phyloP scores from a whole-genome alignment of 2,797 vertebrate species.

The Vespertilio murinus region DNA sequence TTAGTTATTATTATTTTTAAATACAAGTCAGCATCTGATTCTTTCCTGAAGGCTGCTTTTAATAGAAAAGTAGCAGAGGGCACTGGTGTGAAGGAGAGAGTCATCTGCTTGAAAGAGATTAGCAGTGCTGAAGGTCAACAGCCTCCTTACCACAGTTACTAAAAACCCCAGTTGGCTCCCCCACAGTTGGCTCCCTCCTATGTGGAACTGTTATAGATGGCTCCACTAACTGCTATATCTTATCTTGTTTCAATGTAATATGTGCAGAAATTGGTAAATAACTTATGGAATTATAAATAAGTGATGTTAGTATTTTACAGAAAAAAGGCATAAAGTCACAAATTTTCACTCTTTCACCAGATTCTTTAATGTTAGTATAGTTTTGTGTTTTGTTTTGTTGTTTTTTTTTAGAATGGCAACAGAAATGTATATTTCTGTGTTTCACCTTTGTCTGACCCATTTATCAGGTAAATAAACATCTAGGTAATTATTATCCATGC shows the following conservation, averaged over 20 bases:
- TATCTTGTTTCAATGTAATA: background rate
- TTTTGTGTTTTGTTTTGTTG: background rate
- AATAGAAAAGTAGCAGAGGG: background rate
- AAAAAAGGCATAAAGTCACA: background rate
- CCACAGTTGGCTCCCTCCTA: too few species aligned
- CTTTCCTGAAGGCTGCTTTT: background rate
- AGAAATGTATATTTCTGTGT: background rate
- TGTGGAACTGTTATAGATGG: background rate
- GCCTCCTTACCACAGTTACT: background rate
- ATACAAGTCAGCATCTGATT: background rate
- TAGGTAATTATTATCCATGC: background rate
- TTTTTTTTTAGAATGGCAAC: background rate
- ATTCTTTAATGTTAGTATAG: background rate
- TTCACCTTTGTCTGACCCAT: background rate
- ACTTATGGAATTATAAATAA: background rate
- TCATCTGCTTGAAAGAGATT: too few species aligned
- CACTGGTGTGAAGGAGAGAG: background rate
- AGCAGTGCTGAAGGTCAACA: background rate
- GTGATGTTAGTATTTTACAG: background rate
- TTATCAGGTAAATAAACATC: background rate
- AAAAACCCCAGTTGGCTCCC: background rate
- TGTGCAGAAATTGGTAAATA: background rate
- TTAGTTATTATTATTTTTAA: background rate
- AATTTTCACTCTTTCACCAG: background rate
- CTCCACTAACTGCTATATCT: background rate